Evolutionary conservation across 2,797 vertebrate species (phyloP).

Genomic region (Etheostoma perlongum): DNA sequence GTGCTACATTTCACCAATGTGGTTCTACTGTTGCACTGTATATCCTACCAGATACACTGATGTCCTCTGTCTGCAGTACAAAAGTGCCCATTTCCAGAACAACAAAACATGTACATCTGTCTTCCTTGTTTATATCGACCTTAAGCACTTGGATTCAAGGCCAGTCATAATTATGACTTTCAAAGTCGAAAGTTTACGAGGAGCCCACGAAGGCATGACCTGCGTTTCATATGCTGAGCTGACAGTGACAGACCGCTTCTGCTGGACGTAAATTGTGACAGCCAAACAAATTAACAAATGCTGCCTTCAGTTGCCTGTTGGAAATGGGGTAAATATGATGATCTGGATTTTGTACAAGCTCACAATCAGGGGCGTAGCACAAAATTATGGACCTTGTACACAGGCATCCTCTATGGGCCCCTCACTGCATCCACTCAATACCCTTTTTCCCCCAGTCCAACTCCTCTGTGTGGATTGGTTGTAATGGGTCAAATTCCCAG

Average conservation of each 20-base stretch:
- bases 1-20: conserved; percentile 10
- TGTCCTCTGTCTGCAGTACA: conserved; percentile 1
- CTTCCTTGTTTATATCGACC: conserved; percentile 46
- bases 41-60: neutral
- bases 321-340: conserved; percentile 18
- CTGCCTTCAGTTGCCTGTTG: conserved; percentile 34
- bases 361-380: neutral
- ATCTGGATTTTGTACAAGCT: conserved; percentile 9
- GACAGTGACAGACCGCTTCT: conserved; percentile 56
- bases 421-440: too few species aligned
- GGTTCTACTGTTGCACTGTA: neutral
- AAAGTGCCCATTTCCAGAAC: conserved; percentile 1
- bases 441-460: too few species aligned
- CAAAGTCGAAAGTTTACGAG: conserved; percentile 52
- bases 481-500: neutral
- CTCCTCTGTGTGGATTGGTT: neutral
- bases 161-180: conserved; percentile 48
- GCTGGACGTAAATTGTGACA: conserved; percentile 40
- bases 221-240: conserved; percentile 49
- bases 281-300: conserved; percentile 50
- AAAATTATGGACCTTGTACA: too few species aligned
- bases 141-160: conserved; percentile 33
- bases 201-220: conserved; percentile 40
- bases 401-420: too few species aligned
- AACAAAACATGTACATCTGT: conserved; percentile 35